These are phyloP conservation scores for Netelia fuscicornis DNA, from an alignment of 2,888 invertebrate species.

Conservation along the genomic window DNA sequence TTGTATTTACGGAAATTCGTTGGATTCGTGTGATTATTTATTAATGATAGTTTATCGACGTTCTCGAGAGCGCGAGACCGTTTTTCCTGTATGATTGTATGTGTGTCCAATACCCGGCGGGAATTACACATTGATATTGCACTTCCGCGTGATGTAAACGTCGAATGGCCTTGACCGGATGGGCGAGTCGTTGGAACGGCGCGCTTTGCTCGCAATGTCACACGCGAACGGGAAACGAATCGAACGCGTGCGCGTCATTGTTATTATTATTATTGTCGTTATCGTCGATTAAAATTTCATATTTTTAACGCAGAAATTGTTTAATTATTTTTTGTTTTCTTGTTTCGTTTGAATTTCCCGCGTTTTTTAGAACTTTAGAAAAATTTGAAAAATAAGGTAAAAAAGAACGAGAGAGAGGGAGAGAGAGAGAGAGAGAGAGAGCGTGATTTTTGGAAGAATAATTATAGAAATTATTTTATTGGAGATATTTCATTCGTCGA, in stretches of 20 bases:
- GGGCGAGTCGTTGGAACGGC: neutral
- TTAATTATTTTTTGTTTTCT: no score
- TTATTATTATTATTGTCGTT: neutral
- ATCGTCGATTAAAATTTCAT: no score
- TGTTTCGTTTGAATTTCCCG: no score
- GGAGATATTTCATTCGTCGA: no score
- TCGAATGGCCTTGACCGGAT: constrained; percentile 53
- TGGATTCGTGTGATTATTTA: neutral
- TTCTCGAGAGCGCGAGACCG: neutral
- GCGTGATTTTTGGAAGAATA: no score
- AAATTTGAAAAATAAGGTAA: no score
- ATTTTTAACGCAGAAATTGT: no score
- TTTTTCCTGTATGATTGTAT: neutral
- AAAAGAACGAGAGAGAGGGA: no score
- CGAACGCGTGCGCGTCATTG: neutral
- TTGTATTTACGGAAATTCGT: neutral
- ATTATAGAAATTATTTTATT: no score
- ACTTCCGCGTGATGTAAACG: constrained; percentile 47
- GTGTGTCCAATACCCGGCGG: neutral
- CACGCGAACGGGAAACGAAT: constrained; percentile 18
- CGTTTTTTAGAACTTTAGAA: no score
- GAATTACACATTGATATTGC: constrained; percentile 28
- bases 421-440: no score
- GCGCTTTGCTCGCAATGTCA: constrained; percentile 2
- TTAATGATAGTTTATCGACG: neutral